These are phyloP conservation scores for Drosophila multiciliata DNA, from an alignment of 2,888 invertebrate species.

Conservation along the genomic window DNA sequence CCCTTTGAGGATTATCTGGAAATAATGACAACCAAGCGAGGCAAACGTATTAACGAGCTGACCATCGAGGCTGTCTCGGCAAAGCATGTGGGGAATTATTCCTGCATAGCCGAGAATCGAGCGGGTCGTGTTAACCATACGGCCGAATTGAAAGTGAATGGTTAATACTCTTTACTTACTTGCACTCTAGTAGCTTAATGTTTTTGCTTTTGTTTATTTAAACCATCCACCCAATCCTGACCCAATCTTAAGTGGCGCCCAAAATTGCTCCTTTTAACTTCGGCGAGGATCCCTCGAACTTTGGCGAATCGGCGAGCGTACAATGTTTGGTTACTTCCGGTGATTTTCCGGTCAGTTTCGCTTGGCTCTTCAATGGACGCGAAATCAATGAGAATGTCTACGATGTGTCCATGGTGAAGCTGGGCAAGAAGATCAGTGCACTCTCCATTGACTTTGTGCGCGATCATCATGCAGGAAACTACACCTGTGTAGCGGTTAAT, in stretches of 20 bases:
- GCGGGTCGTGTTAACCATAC: conserved; percentile 90
- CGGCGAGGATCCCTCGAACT: conserved; percentile 88
- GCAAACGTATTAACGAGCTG: conserved; percentile 86
- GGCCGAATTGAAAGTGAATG: conserved; percentile 90
- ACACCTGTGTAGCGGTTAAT: conserved; percentile 90
- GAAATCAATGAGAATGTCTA: conserved; percentile 84
- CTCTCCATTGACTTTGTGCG: conserved; percentile 90
- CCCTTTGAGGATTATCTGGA: conserved; percentile 84
- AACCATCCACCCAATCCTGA: conserved; percentile 1
- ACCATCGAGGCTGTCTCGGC: conserved; percentile 89
- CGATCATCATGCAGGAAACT: conserved; percentile 89
- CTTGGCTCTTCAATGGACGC: conserved; percentile 88
- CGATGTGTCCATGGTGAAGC: conserved; percentile 85
- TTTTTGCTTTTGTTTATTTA: conserved; percentile 28
- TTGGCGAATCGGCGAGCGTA: conserved; percentile 88
- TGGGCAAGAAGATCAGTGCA: conserved; percentile 88
- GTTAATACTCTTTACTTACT: conserved; percentile 83
- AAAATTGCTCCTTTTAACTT: conserved; percentile 90
- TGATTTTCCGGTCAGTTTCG: conserved; percentile 88
- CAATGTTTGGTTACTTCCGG: conserved; percentile 88
- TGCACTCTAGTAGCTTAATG: conserved; percentile 18
- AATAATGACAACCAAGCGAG: conserved; percentile 83
- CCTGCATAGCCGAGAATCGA: conserved; percentile 90
- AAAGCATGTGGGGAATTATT: conserved; percentile 91
- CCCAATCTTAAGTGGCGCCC: conserved; percentile 87